Evolutionary conservation across 1,140 invertebrate species (phyloP), one percentile per base, ranked within the genome.

Genomic region (Bombus breviceps): DNA sequence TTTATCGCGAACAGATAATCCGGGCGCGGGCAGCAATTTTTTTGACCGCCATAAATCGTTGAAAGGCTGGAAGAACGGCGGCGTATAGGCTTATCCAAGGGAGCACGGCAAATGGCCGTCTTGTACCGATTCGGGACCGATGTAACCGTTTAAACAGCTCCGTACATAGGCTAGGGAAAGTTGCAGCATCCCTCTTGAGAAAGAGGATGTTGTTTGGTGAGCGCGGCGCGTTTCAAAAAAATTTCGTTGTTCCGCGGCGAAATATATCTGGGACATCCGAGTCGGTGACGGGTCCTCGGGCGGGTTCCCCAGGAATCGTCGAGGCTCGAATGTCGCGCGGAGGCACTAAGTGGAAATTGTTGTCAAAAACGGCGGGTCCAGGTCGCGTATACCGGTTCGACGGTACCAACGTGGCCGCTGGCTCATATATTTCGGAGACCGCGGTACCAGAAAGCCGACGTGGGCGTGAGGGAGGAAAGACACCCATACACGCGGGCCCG

Each of bases 331-430:
- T 94, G 92, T 93, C 92, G 90, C 92, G 92, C 91, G 86, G 89
- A 93, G 92, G 89, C 93, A 93, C 94, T 95, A 95, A 95, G 94
- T 95, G 94, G 94, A 95, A 95, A 95, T 94, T 94, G 94, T 94
- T 95, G 94, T 95, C 94, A 94, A 95, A 95, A 90, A 95, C 88
- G 87, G 90, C 86, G 85, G 91, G 84, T 71, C 76, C 69, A 62
- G 73, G 28, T 76, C 57, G 87, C 64, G 77, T 82, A 86, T 89
- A 85, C 89, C 89, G 88, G 82, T 88, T 79, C 83, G 78, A 88
- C 64, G 74, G 71, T 89, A 88, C 89, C 83, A 59, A 43, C 86
- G 69, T 76, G 80, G 39, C 86, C 71, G 83, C 72, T 75, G 81
- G 83, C 85, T 85, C 89, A 83, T 91, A 91, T 90, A 90, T 91